A percentile compares a stretch with the other conserved stretches of the same genome.
These are phyloP conservation scores for Hirtodrosophila trivittata DNA, from an alignment of 2,888 invertebrate genomes.

Conservation along the genomic window DNA sequence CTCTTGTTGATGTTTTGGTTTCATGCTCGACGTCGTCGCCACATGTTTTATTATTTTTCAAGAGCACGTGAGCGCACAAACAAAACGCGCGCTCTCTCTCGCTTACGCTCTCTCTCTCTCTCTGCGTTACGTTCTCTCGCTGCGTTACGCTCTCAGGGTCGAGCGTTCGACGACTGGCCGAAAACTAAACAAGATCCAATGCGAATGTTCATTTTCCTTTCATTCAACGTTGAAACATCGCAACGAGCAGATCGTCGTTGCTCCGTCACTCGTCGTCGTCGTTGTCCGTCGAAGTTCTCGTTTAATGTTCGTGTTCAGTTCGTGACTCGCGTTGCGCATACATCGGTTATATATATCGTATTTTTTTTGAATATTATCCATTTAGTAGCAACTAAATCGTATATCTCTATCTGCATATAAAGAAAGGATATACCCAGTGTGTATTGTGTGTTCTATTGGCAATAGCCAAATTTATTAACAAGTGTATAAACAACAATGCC, in stretches of 20 bases:
- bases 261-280: slow-evolving; percentile 44
- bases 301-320: slow-evolving; percentile 21
- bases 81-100: slow-evolving; percentile 7
- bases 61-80: slow-evolving; percentile 54
- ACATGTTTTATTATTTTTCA: slow-evolving; percentile 55
- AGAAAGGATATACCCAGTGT: slow-evolving; percentile 21
- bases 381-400: slow-evolving; percentile 22
- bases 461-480: slow-evolving; percentile 20
- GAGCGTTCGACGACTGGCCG: slow-evolving; percentile 46
- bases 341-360: slow-evolving; percentile 5
- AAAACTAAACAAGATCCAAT: slow-evolving; percentile 82
- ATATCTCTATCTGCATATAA: background rate
- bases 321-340: slow-evolving; percentile 11
- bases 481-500: slow-evolving; percentile 51
- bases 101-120: slow-evolving; percentile 18
- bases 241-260: slow-evolving; percentile 80
- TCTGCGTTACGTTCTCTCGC: slow-evolving; percentile 17
- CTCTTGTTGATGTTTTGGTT: slow-evolving; percentile 57
- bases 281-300: slow-evolving; percentile 20
- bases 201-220: slow-evolving; percentile 83
- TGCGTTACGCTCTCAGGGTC: slow-evolving; percentile 52
- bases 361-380: slow-evolving; percentile 4
- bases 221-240: slow-evolving; percentile 81
- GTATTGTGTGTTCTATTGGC: slow-evolving; percentile 20
- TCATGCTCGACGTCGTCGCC: slow-evolving; percentile 40